Conservation (phyloP, 2,888 invertebrate genomes). For the Stegophylla sp. region DNA sequence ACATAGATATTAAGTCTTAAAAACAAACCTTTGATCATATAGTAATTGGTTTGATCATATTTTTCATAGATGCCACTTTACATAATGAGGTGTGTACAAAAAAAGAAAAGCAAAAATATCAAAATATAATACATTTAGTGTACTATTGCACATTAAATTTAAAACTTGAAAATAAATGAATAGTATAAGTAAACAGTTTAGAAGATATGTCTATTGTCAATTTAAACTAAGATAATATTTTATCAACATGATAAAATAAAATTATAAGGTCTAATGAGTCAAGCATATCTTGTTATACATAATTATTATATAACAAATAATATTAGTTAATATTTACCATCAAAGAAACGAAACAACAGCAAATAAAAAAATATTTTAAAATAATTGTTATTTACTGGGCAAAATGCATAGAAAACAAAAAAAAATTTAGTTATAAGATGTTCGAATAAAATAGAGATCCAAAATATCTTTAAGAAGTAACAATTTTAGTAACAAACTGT, state of each 20-base stretch:
- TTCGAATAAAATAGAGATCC: constrained; percentile 9
- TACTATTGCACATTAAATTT: neutral
- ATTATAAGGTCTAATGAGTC: constrained; percentile 22
- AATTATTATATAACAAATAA: constrained; percentile 9
- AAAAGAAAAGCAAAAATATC: neutral
- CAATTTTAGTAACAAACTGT: neutral
- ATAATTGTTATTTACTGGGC: neutral
- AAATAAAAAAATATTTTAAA: neutral
- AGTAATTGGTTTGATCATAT: neutral
- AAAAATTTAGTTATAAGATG: constrained; percentile 2
- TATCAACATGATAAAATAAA: constrained; percentile 30
- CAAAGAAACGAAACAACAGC: constrained; percentile 20
- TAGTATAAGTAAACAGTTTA: neutral
- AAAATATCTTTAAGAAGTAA: constrained; percentile 3
- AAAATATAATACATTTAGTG: neutral
- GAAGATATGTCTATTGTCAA: constrained; percentile 13
- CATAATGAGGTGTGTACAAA: neutral
- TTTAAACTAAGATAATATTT: neutral
- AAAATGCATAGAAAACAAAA: neutral
- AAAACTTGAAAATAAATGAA: neutral
- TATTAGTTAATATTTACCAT: neutral
- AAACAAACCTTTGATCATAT: neutral
- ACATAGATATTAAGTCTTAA: neutral
- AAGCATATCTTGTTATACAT: neutral
- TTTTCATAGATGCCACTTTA: neutral